Evolutionary conservation across 2,113 vertebrate species (phyloP).

Genomic region (Podarcis muralis): DNA sequence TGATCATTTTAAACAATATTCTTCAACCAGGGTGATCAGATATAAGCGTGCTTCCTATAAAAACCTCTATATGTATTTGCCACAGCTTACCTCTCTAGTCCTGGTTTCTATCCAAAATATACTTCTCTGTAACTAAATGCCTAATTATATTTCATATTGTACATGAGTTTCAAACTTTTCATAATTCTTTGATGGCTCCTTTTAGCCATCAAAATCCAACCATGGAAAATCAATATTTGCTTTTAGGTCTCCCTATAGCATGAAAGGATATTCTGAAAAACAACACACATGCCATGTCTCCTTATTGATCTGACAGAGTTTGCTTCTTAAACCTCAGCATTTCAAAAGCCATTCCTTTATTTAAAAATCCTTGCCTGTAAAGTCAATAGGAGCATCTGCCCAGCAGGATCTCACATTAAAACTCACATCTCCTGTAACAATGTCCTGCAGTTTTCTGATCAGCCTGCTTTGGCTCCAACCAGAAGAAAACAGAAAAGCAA

Average conservation of each 20-base stretch:
- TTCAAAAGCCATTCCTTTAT: constrained; percentile 44
- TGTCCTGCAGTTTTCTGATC: constrained; percentile 29
- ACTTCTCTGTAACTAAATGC: not conserved
- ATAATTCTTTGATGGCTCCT: constrained; percentile 20
- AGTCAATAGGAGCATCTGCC: constrained; percentile 45
- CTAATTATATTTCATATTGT: not conserved
- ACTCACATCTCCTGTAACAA: not conserved
- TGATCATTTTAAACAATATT: fast-evolving
- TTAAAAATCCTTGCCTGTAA: constrained; percentile 34
- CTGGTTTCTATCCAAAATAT: not conserved
- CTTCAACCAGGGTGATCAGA: not conserved
- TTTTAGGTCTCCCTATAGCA: constrained; percentile 40
- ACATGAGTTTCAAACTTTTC: constrained; percentile 44
- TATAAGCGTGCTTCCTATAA: not conserved
- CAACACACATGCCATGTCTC: constrained; percentile 15
- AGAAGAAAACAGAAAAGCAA: constrained; percentile 30
- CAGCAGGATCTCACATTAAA: constrained; percentile 10
- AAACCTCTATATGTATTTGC: not conserved
- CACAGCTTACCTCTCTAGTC: not conserved
- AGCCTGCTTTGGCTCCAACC: constrained; percentile 28
- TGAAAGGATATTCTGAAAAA: constrained; percentile 41
- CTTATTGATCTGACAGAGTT: constrained; percentile 50
- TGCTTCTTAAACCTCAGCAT: constrained; percentile 38
- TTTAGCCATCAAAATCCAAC: constrained; percentile 45
- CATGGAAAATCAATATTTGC: constrained; percentile 50